Evolutionary conservation across 2,797 vertebrate species (phyloP).

Genomic region (Oreochromis mossambicus): DNA sequence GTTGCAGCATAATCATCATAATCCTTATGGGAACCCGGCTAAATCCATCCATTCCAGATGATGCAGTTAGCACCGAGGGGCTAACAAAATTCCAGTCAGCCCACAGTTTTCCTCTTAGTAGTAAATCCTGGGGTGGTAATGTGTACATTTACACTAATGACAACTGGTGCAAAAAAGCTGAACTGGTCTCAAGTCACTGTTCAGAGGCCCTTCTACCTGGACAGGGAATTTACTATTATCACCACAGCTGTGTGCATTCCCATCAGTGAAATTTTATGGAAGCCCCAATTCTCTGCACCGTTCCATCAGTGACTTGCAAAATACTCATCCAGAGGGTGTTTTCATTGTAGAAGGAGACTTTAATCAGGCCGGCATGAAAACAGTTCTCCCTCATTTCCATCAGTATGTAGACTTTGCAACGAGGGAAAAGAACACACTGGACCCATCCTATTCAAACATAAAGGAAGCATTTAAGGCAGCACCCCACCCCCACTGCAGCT

Average conservation of each 20-base stretch:
- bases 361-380: background rate
- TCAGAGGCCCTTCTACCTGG: background rate
- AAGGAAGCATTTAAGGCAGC: background rate
- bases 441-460: background rate
- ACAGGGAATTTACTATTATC: fast-evolving
- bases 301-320: background rate
- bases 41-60: background rate
- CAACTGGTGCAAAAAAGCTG: background rate
- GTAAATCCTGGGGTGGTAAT: background rate
- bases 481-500: background rate
- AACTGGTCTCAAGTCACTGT: background rate
- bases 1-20: background rate
- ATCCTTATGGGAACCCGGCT: background rate
- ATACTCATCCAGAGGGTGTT: background rate
- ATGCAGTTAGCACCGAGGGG: background rate
- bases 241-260: background rate
- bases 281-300: background rate
- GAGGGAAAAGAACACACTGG: background rate
- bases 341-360: background rate
- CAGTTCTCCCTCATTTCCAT: background rate
- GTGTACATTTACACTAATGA: background rate
- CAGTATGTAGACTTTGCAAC: background rate
- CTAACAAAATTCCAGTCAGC: background rate
- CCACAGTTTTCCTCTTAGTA: background rate
- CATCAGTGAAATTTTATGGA: background rate